Percentiles rank a stretch among this genome's conserved stretches.
Evolutionary conservation across 2,888 invertebrate species (phyloP).

Genomic region (Dryobotodes eremita): DNA sequence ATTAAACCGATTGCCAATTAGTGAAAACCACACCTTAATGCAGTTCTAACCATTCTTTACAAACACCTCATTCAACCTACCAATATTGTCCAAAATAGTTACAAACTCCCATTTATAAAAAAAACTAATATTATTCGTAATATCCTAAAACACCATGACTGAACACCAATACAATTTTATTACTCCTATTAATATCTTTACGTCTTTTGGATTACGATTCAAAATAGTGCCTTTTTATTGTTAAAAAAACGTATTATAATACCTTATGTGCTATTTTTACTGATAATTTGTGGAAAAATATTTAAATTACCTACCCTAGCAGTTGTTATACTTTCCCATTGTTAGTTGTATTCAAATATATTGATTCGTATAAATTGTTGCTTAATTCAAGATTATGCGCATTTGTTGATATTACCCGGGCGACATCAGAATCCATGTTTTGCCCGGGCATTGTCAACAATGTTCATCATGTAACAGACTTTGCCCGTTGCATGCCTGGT

Average conservation of each 20-base stretch:
- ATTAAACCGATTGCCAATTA: not conserved
- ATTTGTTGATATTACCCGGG: constrained; percentile 35
- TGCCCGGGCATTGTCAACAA: constrained; percentile 28
- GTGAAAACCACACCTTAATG: not conserved
- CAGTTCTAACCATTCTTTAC: constrained; percentile 25
- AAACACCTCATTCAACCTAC: constrained; percentile 38
- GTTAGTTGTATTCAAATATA: constrained; percentile 51
- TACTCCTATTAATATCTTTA: constrained; percentile 65
- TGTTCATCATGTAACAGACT: not conserved
- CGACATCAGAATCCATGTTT: constrained; percentile 3
- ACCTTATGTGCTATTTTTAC: constrained; percentile 67
- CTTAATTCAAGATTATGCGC: constrained; percentile 10
- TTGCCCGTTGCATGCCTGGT: constrained; percentile 14
- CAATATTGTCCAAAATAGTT: constrained; percentile 40
- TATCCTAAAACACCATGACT: constrained; percentile 55
- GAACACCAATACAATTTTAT: constrained; percentile 64
- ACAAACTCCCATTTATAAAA: constrained; percentile 31
- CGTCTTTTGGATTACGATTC: constrained; percentile 78
- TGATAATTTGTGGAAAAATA: constrained; percentile 61
- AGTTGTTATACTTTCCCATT: constrained; percentile 47
- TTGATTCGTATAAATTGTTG: constrained; percentile 35
- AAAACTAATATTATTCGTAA: not conserved
- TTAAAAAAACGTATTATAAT: constrained; percentile 74
- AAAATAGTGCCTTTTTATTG: constrained; percentile 85
- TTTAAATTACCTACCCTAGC: constrained; percentile 47